Conservation (phyloP, 2,797 vertebrate species). For the Naso thynnoides region DNA sequence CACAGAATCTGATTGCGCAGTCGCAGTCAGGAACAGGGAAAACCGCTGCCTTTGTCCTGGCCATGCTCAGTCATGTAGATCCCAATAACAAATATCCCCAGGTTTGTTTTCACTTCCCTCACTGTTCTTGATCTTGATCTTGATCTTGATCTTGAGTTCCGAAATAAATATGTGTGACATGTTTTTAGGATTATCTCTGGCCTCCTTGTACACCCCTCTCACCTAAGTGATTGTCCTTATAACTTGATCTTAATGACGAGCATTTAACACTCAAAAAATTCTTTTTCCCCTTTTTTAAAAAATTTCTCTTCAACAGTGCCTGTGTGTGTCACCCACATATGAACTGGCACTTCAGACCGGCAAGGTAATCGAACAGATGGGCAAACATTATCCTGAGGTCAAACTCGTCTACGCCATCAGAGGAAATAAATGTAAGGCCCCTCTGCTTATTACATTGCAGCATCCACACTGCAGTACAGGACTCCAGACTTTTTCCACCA, state of each 20-base stretch:
- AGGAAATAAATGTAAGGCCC: constrained; percentile 94
- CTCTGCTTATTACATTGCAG: background rate
- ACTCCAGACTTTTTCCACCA: too few species aligned
- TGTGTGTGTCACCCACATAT: constrained; percentile 97
- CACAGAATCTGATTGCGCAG: constrained; percentile 98
- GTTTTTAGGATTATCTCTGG: background rate
- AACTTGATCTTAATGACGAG: background rate
- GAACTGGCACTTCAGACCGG: constrained; percentile 97
- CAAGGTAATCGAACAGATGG: constrained; percentile 99
- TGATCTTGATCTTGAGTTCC: background rate
- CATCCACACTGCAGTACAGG: background rate
- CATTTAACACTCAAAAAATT: background rate
- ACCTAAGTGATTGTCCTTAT: background rate
- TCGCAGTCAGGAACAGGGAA: constrained; percentile 99
- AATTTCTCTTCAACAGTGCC: constrained; percentile 83
- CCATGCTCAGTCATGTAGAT: constrained; percentile 97
- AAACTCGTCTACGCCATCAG: constrained; percentile 94
- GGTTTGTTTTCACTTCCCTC: constrained; percentile 78
- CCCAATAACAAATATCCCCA: constrained; percentile 92
- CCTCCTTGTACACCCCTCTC: background rate
- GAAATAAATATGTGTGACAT: background rate
- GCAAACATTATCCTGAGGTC: constrained; percentile 92
- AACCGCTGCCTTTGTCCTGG: constrained; percentile 97
- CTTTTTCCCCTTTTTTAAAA: background rate
- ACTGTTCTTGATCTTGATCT: background rate